These are phyloP conservation scores for Eupristina koningsbergeri DNA, from an alignment of 1,140 invertebrate species.

Conservation along the genomic window DNA sequence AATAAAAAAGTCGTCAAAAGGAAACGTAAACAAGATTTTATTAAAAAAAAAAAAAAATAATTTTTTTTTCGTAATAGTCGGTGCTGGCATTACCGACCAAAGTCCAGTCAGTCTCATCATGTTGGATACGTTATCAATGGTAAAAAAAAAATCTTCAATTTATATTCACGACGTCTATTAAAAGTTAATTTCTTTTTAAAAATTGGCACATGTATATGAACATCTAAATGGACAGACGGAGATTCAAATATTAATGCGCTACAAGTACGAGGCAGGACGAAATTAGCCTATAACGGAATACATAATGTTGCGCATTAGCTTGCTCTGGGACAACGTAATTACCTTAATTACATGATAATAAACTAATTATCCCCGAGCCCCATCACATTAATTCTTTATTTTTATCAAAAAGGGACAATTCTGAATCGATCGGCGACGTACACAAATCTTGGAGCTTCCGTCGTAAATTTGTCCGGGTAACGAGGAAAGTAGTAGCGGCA, in stretches of 20 bases:
- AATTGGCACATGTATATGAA: too few species aligned
- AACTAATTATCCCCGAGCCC: neutral
- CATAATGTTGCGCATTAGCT: neutral
- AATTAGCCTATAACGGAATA: neutral
- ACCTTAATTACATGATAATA: neutral
- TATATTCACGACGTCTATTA: neutral
- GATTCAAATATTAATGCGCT: neutral
- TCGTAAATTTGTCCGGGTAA: too few species aligned
- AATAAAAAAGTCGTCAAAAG: neutral
- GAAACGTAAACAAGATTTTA: too few species aligned
- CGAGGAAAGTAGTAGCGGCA: neutral
- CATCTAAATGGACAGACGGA: too few species aligned
- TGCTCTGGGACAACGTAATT: conserved; percentile 3
- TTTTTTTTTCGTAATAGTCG: too few species aligned
- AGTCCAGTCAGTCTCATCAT: too few species aligned
- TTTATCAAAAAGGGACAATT: too few species aligned
- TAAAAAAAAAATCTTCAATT: neutral
- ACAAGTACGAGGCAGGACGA: neutral
- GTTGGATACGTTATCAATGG: neutral
- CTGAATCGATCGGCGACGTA: neutral
- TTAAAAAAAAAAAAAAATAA: too few species aligned
- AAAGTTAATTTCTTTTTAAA: neutral
- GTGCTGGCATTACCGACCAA: too few species aligned
- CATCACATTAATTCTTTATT: neutral
- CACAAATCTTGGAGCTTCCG: neutral